These are phyloP conservation scores for Hiodon tergisus DNA, from an alignment of 2,113 vertebrate species.

Conservation along the genomic window DNA sequence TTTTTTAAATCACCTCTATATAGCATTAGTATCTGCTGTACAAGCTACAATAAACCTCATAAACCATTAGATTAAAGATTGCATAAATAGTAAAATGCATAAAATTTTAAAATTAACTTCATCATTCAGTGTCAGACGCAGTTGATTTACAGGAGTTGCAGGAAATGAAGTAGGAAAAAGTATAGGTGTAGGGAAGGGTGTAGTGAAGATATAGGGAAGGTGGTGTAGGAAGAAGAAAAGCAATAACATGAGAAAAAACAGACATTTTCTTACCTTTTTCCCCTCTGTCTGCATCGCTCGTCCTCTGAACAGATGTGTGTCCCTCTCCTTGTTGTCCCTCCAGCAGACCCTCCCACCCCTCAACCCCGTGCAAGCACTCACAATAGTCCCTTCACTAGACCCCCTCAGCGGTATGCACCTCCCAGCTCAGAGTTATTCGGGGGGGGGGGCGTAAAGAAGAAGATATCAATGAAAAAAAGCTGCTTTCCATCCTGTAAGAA, in stretches of 20 bases:
- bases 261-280: constrained; percentile 8
- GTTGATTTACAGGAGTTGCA: too few relatives aligned
- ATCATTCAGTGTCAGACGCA: too few relatives aligned
- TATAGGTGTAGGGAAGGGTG: background rate
- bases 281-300: background rate
- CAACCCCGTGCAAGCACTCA: background rate
- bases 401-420: background rate
- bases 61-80: too few relatives aligned
- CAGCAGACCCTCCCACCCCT: background rate
- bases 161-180: background rate
- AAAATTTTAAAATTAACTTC: background rate
- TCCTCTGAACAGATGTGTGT: constrained; percentile 2
- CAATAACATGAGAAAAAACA: background rate
- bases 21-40: background rate
- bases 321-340: background rate
- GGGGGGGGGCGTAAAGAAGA: constrained; percentile 1
- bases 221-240: background rate
- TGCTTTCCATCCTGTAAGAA: constrained; percentile 7
- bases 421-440: constrained; percentile 1
- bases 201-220: too few relatives aligned
- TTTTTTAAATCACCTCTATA: background rate
- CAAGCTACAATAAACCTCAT: too few relatives aligned
- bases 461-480: constrained; percentile 6
- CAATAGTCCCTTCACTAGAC: constrained; percentile 3
- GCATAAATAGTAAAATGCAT: background rate